Conservation (phyloP, 2,888 invertebrate genomes). For the Epistrophella euchroma region DNA sequence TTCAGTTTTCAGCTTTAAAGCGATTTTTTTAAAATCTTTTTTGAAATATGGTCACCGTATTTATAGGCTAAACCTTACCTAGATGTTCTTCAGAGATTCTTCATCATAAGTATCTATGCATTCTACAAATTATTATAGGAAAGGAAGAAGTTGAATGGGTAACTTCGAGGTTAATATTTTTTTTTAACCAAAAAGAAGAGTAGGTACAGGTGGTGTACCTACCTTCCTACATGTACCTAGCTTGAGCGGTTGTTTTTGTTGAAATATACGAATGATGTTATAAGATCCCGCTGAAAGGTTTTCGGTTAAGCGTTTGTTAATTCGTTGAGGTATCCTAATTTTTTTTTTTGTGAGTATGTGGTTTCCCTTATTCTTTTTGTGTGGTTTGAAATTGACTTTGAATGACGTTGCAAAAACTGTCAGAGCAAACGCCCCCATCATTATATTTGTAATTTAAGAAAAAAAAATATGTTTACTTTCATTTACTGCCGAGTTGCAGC, state of each 20-base stretch:
- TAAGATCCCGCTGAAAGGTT: slow-evolving; percentile 60
- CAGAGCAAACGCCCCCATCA: slow-evolving; percentile 55
- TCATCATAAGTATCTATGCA: neutral
- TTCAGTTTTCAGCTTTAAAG: too few species aligned
- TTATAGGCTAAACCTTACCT: neutral
- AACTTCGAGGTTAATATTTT: slow-evolving; percentile 13
- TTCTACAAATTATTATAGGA: neutral
- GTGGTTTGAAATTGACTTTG: slow-evolving; percentile 60
- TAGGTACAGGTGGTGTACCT: slow-evolving; percentile 57
- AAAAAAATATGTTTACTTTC: slow-evolving; percentile 61
- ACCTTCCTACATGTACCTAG: neutral
- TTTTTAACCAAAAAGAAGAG: neutral
- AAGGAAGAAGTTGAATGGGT: slow-evolving; percentile 51
- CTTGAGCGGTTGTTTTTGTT: slow-evolving; percentile 38
- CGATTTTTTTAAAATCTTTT: too few species aligned
- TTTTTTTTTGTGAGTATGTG: slow-evolving; percentile 9
- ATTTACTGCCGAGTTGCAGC: slow-evolving; percentile 70
- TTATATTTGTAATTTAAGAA: slow-evolving; percentile 10
- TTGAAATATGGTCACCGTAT: neutral
- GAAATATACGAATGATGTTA: slow-evolving; percentile 61
- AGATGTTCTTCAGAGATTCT: slow-evolving; percentile 12
- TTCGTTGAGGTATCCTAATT: slow-evolving; percentile 48
- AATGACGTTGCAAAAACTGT: slow-evolving; percentile 72
- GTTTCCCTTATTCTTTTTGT: slow-evolving; percentile 44
- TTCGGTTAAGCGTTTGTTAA: slow-evolving; percentile 10